Base-by-base conservation (phyloP, 2,113 vertebrate genomes). In the Petaurus breviceps region DNA sequence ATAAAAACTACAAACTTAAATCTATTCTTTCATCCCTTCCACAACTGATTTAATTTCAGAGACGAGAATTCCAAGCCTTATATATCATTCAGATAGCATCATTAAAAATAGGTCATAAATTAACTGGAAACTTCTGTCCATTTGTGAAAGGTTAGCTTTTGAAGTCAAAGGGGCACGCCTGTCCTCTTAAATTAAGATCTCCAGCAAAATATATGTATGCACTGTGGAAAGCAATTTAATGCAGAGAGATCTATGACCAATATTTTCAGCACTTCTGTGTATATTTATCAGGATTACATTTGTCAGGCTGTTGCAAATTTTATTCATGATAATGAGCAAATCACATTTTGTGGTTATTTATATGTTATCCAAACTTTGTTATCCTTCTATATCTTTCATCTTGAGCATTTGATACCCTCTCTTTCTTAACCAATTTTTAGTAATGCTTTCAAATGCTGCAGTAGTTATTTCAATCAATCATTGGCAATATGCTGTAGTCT, bases 161-260 rank as follows among this genome's bases (percentile, higher is more conserved):
- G 90, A 97, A 96, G 96, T 95, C 25, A 43, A 97, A 98, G 53
- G 84, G 97, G 93, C 25, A 94, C 95, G 77, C 46, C 89, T 97
- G n/a, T 97, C 77, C 90, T 97, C 25, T 96, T 95, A 92, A 97
- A 98, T 97, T 98, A 92, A 97, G 54, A 47, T 97, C 93, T 89
- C 46, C 51, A 49, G 91, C 49, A 92, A 97, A 97, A 97, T 92
- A 93, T 1, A 92, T 43, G 1, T 90, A n/a, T 49, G 12, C 11
- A 89, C 54, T 43, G 46, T 93, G 96, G 89, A 14, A 95, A n/a
- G 8, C 92, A 97, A 96, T 92, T 53, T 98, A 93, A 53, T 97
- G 37, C 51, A 95, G 95, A 96, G 94, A 97, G 97, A 95, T 61
- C 94, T 97, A 61, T 96, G 57, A n/a, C 51, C 96, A 94, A 95